phyloP scores from a whole-genome alignment of 2,797 vertebrate species.

The Sphenodon punctatus region DNA sequence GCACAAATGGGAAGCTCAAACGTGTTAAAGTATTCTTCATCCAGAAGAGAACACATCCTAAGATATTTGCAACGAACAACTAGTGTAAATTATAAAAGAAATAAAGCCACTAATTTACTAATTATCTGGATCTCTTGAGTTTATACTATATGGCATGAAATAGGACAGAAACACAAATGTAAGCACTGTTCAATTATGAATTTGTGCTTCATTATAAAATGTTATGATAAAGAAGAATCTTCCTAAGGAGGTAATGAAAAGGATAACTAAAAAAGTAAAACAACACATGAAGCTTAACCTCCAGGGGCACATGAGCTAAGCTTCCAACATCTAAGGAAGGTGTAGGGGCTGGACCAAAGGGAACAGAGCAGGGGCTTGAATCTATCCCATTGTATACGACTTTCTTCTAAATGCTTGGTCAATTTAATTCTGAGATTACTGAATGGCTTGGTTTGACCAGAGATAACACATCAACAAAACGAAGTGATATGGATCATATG shows the following conservation, averaged over 20 bases:
- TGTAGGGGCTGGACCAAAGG: neutral
- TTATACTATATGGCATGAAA: neutral
- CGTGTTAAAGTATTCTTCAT: too few species aligned
- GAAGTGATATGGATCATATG: too few species aligned
- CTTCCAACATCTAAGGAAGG: neutral
- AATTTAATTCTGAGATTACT: too few species aligned
- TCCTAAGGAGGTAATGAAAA: neutral
- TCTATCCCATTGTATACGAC: neutral
- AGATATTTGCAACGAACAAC: conserved; percentile 54
- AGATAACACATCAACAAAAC: too few species aligned
- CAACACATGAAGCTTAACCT: neutral
- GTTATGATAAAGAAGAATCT: neutral
- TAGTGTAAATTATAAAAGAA: neutral
- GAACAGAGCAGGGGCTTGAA: fast-evolving
- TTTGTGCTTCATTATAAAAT: neutral
- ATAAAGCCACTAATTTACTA: conserved; percentile 22
- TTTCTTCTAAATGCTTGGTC: neutral
- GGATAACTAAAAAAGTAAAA: neutral
- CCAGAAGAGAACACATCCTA: too few species aligned
- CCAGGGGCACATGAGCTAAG: neutral
- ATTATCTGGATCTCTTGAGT: neutral
- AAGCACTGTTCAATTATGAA: neutral
- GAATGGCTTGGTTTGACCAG: too few species aligned
- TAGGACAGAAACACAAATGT: conserved; percentile 9
- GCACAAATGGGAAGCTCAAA: too few species aligned